phyloP scores from a whole-genome alignment of 2,113 vertebrate species.

The Ctenodactylus gundi region DNA sequence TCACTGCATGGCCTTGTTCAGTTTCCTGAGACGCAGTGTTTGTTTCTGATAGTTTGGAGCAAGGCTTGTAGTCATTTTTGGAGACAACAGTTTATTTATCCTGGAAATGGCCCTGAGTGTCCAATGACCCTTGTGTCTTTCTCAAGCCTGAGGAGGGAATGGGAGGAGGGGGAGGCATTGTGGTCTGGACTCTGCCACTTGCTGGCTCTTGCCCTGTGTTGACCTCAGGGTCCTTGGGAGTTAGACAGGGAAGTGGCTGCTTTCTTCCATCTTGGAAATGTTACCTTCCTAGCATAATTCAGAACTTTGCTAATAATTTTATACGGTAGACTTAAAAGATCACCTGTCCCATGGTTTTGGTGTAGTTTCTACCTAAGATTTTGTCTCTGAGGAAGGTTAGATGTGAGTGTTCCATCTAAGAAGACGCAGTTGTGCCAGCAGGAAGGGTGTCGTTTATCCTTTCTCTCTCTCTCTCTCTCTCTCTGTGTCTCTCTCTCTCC shows the following conservation, averaged over 20 bases:
- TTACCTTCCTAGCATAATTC: neutral
- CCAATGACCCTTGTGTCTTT: neutral
- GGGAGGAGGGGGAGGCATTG: neutral
- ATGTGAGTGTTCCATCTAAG: neutral
- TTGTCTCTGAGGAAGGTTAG: neutral
- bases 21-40: neutral
- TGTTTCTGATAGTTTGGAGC: conserved; percentile 18
- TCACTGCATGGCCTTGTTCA: neutral
- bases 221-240: neutral
- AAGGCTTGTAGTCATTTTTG: neutral
- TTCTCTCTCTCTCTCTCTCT: neutral
- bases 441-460: neutral
- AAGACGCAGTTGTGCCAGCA: neutral
- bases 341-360: neutral
- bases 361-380: neutral
- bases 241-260: neutral
- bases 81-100: neutral
- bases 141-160: too few species aligned
- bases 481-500: neutral
- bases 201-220: neutral
- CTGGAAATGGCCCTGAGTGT: neutral
- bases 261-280: neutral
- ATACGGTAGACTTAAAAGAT: neutral
- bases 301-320: neutral
- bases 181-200: neutral